Evolutionary conservation across 2,888 invertebrate genomes (phyloP), one percentile per base, ranked within the genome.

Genomic region (Tenthredo distinguenda): DNA sequence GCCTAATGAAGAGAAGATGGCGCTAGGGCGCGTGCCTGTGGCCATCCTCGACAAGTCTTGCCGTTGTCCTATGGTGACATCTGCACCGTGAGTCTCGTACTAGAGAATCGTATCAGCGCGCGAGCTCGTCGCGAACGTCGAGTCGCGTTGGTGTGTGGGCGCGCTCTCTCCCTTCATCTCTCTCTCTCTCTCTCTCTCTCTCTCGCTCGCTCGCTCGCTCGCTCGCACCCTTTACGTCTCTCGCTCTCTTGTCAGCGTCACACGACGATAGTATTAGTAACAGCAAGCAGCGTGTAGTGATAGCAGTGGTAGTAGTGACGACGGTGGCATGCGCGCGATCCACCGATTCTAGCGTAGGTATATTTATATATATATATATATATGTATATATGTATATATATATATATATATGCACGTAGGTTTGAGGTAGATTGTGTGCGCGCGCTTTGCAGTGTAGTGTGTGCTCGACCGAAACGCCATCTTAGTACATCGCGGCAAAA

Each of bases 401-500:
- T 2, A 21, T 62, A 21, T 26, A 26, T 62, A 21, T 62, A 26
- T 21, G 9, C 7, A 62, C 62, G 62, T 62, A 26, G 62, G 62
- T 62, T 26, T 62, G 62, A 47, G 21, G 43, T 62, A 65, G 12
- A 18, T n/a, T 40, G 47, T 40, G 68, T 83, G 43, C 83, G 47
- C 47, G 68, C 26, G 68, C 68, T 43, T n/a, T 74, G 43, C 43
- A n/a, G 77, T 31, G 68, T 83, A 26, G 47, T 40, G 65, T 65
- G 83, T 83, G 68, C 71, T 71, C 83, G 83, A 83, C 83, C 83
- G 83, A 71, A 83, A 83, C 83, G 83, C 83, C 83, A 83, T 83
- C 83, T 83, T 83, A 83, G 83, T 83, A 83, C 83, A 83, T 83
- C 83, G 83, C 83, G 83, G 83, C 83, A 83, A 83, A 83, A 83